Conservation (phyloP, 2,888 invertebrate genomes). For the Lasiommata megera region DNA sequence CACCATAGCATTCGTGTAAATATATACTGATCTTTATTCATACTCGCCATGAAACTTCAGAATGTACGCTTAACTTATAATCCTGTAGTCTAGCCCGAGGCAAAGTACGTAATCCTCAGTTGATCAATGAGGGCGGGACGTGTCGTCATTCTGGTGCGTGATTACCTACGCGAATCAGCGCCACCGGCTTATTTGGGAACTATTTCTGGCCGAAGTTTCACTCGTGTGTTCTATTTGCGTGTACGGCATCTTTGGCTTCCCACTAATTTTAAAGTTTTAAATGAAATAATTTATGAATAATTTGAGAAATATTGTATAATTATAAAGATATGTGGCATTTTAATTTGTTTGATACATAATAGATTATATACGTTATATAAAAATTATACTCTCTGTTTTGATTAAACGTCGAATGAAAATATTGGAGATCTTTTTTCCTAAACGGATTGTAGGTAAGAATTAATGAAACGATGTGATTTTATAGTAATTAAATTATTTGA, state of each 20-base stretch:
- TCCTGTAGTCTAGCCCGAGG: constrained; percentile 34
- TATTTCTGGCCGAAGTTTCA: constrained; percentile 5
- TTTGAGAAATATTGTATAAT: constrained; percentile 42
- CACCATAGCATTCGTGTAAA: too few species aligned
- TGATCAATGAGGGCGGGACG: constrained; percentile 49
- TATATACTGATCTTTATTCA: too few species aligned
- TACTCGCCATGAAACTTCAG: too few species aligned
- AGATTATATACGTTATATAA: constrained; percentile 39
- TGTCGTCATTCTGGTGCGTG: constrained; percentile 44
- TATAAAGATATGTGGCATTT: constrained; percentile 38
- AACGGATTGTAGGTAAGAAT: constrained; percentile 42
- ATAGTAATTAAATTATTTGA: constrained; percentile 35
- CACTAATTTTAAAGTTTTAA: too few species aligned
- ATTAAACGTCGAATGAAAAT: constrained; percentile 40
- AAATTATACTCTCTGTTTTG: constrained; percentile 37
- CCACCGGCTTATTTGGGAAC: constrained; percentile 35
- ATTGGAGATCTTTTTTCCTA: constrained; percentile 39
- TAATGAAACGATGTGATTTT: constrained; percentile 51
- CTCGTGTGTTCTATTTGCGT: too few species aligned
- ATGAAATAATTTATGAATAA: constrained; percentile 39
- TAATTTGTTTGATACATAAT: constrained; percentile 32
- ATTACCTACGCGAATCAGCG: constrained; percentile 38
- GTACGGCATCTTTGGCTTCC: too few species aligned
- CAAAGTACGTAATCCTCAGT: constrained; percentile 47
- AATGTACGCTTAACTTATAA: background rate